These are phyloP conservation scores for Gymnodraco acuticeps DNA, from an alignment of 2,797 vertebrate genomes.

Conservation along the genomic window DNA sequence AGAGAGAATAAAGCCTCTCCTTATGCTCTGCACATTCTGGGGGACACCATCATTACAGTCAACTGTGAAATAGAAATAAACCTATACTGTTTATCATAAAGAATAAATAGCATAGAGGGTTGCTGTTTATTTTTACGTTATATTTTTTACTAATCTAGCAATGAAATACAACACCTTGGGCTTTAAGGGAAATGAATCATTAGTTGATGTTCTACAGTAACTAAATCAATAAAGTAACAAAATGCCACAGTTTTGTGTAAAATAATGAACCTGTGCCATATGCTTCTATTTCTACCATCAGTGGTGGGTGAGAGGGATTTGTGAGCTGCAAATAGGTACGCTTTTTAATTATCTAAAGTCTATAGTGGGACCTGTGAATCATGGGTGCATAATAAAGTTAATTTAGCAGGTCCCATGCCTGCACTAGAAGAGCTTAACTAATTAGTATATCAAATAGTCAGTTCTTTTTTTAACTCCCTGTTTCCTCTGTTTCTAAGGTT, in stretches of 20 bases:
- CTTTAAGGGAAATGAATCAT: background rate
- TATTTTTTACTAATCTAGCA: background rate
- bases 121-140: background rate
- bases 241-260: constrained; percentile 8
- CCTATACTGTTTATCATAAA: background rate
- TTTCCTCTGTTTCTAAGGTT: constrained; percentile 51
- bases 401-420: constrained; percentile 47
- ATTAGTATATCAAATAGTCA: constrained; percentile 43
- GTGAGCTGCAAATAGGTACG: constrained; percentile 50
- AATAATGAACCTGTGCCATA: constrained; percentile 34
- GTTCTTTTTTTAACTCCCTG: constrained; percentile 36
- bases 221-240: background rate
- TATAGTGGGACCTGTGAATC: constrained; percentile 51
- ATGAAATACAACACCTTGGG: background rate
- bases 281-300: constrained; percentile 42
- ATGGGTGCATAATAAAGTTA: constrained; percentile 43
- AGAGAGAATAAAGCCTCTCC: background rate
- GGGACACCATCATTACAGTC: background rate
- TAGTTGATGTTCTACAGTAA: background rate
- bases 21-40: background rate
- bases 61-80: background rate
- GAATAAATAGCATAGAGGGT: no score
- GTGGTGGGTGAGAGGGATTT: constrained; percentile 25
- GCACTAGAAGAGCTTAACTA: constrained; percentile 26
- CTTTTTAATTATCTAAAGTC: constrained; percentile 66